Evolutionary conservation across 1,140 invertebrate species (phyloP), one percentile per base, ranked within the genome.

Genomic region (Nephila pilipes): DNA sequence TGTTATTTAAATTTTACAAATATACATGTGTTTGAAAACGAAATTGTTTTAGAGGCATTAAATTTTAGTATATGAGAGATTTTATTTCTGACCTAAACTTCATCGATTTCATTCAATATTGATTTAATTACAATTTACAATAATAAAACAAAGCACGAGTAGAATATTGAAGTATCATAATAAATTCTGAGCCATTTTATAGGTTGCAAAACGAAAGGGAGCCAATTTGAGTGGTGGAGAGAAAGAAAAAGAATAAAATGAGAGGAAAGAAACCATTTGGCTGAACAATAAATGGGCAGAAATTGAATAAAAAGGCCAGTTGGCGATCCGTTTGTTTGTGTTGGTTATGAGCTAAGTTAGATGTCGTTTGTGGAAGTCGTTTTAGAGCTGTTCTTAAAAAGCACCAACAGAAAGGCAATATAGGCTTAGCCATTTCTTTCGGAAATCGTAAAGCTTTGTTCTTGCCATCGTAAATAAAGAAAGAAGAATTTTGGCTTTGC

Each of bases 341-440:
- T 75, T 75, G 69, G 69, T 36, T 75, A 75, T 36, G 29, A 32
- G 69, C 32, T 75, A 29, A 18, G 69, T 75, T 75, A 36, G 69
- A 32, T 29, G 69, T 36, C 69, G 32, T 75, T 75, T 75, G 69
- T 10, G 29, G 69, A 75, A 20, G 14, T 75, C 32, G 29, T 32
- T 75, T 18, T 36, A 65, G 63, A 65, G 1, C n/a, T 12, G 14
- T 12, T 75, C 69, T 75, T 65, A 14, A 32, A 46, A 46, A 46
- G 46, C 46, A 46, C 46, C 46, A 75, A 75, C 32, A 5, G 29
- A 32, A 32, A 18, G 5, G 69, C 32, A 29, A 75, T 29, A 75
- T 75, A 29, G 32, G 14, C 69, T 32, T 6, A 29, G 29, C 69
- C 32, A 16, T 29, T 75, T 32, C 6, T 46, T 36, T 75, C 18